Percentiles rank a stretch among this genome's conserved stretches.
phyloP scores from a whole-genome alignment of 2,888 invertebrate species.

The Mythimna impura region DNA sequence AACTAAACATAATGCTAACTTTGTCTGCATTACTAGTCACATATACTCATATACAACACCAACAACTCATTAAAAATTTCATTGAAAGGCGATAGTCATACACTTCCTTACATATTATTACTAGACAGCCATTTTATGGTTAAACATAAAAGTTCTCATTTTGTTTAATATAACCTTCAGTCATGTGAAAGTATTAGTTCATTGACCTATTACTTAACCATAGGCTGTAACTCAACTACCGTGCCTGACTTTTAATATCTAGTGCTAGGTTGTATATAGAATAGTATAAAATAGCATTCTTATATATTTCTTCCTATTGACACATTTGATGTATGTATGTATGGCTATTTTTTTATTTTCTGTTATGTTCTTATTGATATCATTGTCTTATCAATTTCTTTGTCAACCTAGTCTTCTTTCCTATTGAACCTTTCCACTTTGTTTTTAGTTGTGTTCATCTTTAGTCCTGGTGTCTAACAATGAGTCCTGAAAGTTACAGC shows the following conservation, averaged over 20 bases:
- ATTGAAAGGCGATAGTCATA: constrained; percentile 19
- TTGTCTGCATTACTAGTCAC: not conserved
- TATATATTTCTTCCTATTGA: constrained; percentile 47
- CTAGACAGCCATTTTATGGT: constrained; percentile 40
- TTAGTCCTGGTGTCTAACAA: no score
- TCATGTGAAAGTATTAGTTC: constrained; percentile 81
- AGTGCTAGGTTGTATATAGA: constrained; percentile 28
- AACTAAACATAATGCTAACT: not conserved
- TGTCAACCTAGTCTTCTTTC: no score
- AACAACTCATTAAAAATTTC: constrained; percentile 7
- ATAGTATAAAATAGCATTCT: constrained; percentile 18
- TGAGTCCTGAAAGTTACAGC: no score
- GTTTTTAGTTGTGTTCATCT: no score
- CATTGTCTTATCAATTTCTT: no score
- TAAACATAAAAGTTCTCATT: constrained; percentile 66
- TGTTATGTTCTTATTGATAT: no score
- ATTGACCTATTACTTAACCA: constrained; percentile 76
- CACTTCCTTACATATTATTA: constrained; percentile 18
- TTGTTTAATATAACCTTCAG: constrained; percentile 75
- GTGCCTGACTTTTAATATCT: constrained; percentile 58
- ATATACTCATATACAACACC: not conserved
- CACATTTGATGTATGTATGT: constrained; percentile 39
- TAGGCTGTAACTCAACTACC: constrained; percentile 68
- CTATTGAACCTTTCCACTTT: no score
- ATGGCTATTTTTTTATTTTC: not conserved